These are phyloP conservation scores for Menidia beryllina DNA, from an alignment of 2,113 vertebrate genomes.

Conservation along the genomic window DNA sequence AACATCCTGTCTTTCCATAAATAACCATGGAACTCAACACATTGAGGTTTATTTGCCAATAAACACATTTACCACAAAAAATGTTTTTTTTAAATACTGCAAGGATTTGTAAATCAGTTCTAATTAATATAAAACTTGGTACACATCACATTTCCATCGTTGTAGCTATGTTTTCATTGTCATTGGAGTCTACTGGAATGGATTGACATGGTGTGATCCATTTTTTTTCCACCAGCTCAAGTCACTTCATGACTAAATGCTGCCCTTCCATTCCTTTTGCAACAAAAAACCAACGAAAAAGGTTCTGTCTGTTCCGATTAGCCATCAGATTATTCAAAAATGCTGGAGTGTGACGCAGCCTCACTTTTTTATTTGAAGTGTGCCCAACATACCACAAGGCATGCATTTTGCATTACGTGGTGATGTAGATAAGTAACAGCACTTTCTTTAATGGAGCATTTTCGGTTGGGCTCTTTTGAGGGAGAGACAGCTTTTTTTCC, in stretches of 20 bases:
- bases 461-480: background rate
- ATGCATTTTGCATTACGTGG: background rate
- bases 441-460: background rate
- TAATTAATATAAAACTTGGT: background rate
- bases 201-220: background rate
- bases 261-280: background rate
- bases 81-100: background rate
- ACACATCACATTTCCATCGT: background rate
- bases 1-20: constrained; percentile 44
- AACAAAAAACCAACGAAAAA: background rate
- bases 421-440: background rate
- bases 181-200: background rate
- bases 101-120: background rate
- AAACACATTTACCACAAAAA: background rate
- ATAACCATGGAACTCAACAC: constrained; percentile 37
- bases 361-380: background rate
- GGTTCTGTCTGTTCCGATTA: too few relatives aligned
- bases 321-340: background rate
- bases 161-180: background rate
- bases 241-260: background rate
- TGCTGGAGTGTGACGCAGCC: background rate
- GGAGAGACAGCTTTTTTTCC: background rate
- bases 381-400: background rate
- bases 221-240: too few relatives aligned
- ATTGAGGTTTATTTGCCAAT: constrained; percentile 11